A percentile compares a stretch with the other conserved stretches of the same genome.
phyloP scores from a whole-genome alignment of 2,888 invertebrate species.

The Rotaria macrura region DNA sequence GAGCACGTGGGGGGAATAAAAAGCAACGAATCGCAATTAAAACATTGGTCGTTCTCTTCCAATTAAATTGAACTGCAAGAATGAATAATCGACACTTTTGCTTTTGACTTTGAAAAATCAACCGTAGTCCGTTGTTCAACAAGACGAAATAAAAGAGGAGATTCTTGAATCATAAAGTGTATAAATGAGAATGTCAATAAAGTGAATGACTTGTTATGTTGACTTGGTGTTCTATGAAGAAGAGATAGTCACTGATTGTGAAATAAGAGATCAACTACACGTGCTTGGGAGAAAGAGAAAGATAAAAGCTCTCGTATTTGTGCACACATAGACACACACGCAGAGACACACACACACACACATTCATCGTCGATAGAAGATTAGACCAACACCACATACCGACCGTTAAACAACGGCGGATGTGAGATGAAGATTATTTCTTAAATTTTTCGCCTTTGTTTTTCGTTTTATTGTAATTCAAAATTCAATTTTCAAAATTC shows the following conservation, averaged over 20 bases:
- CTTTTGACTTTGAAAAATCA: no score
- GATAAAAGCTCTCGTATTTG: slow-evolving; percentile 1
- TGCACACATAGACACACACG: background rate
- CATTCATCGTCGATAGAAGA: background rate
- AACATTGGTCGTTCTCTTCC: background rate
- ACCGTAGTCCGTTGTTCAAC: no score
- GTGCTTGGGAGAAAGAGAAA: background rate
- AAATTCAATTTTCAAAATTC: background rate
- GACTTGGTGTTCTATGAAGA: background rate
- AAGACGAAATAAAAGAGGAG: no score
- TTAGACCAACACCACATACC: slow-evolving; percentile 11
- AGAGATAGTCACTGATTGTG: background rate
- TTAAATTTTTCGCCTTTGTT: background rate
- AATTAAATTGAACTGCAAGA: background rate
- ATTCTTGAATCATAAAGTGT: no score
- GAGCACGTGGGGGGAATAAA: background rate
- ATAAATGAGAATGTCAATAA: background rate
- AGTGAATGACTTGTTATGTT: background rate
- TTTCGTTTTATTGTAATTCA: background rate
- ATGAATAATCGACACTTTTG: no score
- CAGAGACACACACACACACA: background rate
- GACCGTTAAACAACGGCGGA: background rate
- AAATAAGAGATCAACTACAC: background rate
- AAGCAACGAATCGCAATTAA: background rate
- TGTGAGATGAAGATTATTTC: background rate